A percentile compares a stretch with the other conserved stretches of the same genome.
phyloP scores from a whole-genome alignment of 1,140 invertebrate species.

The Pectinophora gossypiella region DNA sequence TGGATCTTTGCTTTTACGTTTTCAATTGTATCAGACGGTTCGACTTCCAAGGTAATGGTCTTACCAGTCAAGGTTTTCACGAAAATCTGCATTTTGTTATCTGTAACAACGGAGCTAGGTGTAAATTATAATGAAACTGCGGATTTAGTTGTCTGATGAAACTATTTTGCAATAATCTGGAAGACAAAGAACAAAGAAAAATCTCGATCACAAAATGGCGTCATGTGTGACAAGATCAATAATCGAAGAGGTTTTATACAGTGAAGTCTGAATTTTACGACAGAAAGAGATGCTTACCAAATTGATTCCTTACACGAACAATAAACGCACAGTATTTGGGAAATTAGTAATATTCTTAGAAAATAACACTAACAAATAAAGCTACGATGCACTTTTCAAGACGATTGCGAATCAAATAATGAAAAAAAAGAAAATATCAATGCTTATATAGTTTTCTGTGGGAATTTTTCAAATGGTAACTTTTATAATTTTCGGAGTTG shows the following conservation, averaged over 20 bases:
- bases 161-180: constrained; percentile 6
- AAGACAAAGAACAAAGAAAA: constrained; percentile 46
- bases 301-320: background rate
- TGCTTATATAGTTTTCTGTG: background rate
- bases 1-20: constrained; percentile 82
- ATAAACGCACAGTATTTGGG: background rate
- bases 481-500: background rate
- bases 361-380: background rate
- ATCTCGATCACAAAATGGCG: constrained; percentile 54
- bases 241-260: constrained; percentile 1
- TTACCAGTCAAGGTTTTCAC: constrained; percentile 79
- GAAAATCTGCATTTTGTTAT: constrained; percentile 57
- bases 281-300: background rate
- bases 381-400: background rate
- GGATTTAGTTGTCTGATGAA: constrained; percentile 15
- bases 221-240: constrained; percentile 7
- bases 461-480: background rate
- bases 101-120: constrained; percentile 21
- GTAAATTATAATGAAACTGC: constrained; percentile 11
- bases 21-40: constrained; percentile 43
- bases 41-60: constrained; percentile 47
- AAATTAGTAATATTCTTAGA: background rate
- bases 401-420: background rate
- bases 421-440: background rate
- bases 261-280: too few relatives aligned